Base-by-base conservation (phyloP, 2,797 vertebrate genomes). In the Schizopygopsis pylzovi region DNA sequence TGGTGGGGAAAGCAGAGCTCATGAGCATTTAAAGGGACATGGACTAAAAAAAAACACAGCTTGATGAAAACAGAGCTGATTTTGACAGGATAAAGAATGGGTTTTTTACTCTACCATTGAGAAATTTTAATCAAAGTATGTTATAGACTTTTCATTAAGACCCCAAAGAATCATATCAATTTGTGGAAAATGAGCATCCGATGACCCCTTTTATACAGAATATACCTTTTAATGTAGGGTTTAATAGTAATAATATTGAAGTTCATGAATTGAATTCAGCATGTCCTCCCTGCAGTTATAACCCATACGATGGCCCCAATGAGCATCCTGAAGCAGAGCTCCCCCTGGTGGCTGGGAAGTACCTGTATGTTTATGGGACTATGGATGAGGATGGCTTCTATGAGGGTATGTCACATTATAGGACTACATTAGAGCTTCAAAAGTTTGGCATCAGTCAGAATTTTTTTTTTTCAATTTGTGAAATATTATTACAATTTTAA, bases 381-480 rank as follows among this genome's bases (percentile, higher is more conserved):
- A 99, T 99, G 98, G 98, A 99, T 4, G 98, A 99, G 87, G 98
- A 99, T 6, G 98, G 98, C 75, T 99, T 99, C 93, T 99, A 98
- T 6, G 98, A 99, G 97, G 98, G 98, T 99, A 88, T 85, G 91
- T 86, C 68, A 67, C 2, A 16, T 22, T 78, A 18, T 28, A 72
- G 15, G 18, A 16, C 45, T 63, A 41, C 33, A 16, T 77, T 54
- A 49, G 47, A 47, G 43, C 75, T 77, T 39, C 12, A 77, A 39
- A 56, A 4, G 18, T 77, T n/a, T 77, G 75, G 20, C 11, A 18
- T 52, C 28, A 37, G 6, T 54, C 18, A 6, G 25, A 75, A 16
- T 33, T 49, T 49, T 73, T 56, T 56, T 22, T 20, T 7, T 6
- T 4, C 28, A 33, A 33, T 33, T 13, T 54, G 9, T 54, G 49